phyloP scores from a whole-genome alignment of 2,888 invertebrate species.

The Calameuta pallipes region DNA sequence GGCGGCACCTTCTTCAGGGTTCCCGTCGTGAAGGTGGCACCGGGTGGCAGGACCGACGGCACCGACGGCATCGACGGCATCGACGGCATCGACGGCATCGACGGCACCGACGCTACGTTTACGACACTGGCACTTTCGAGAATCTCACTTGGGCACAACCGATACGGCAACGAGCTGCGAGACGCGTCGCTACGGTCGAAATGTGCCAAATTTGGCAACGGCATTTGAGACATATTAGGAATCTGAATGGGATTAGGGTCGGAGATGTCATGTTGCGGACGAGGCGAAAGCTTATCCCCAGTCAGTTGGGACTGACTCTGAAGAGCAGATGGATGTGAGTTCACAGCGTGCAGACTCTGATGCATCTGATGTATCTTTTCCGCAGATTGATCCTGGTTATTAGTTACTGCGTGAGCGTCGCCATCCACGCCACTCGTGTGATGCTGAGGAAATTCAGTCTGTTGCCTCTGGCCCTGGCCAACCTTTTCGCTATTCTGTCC shows the following conservation, averaged over 20 bases:
- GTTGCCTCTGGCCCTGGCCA: slow-evolving; percentile 30
- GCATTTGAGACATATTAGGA: slow-evolving; percentile 58
- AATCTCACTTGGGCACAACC: slow-evolving; percentile 34
- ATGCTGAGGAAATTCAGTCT: slow-evolving; percentile 44
- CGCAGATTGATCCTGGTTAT: too few relatives aligned
- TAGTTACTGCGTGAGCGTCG: too few relatives aligned
- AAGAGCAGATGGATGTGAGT: slow-evolving; percentile 26
- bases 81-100: not conserved
- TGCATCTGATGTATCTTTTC: slow-evolving; percentile 34
- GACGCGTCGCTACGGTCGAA: slow-evolving; percentile 55
- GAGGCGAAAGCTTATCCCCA: slow-evolving; percentile 55
- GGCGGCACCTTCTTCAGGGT: slow-evolving; percentile 63
- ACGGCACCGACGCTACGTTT: not conserved
- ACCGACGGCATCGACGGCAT: not conserved
- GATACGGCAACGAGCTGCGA: slow-evolving; percentile 52
- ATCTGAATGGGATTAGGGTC: slow-evolving; percentile 47
- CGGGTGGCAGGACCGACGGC: slow-evolving; percentile 17
- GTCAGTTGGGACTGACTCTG: slow-evolving; percentile 24
- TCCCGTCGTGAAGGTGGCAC: slow-evolving; percentile 43
- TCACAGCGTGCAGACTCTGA: slow-evolving; percentile 26
- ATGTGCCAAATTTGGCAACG: slow-evolving; percentile 53
- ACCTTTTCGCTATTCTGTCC: slow-evolving; percentile 51
- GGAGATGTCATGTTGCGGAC: slow-evolving; percentile 46
- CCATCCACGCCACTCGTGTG: not conserved
- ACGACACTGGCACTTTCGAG: not conserved